Percentiles rank a stretch among this genome's conserved stretches.
phyloP scores from a whole-genome alignment of 2,888 invertebrate genomes.

The Marronus borbonicus region DNA sequence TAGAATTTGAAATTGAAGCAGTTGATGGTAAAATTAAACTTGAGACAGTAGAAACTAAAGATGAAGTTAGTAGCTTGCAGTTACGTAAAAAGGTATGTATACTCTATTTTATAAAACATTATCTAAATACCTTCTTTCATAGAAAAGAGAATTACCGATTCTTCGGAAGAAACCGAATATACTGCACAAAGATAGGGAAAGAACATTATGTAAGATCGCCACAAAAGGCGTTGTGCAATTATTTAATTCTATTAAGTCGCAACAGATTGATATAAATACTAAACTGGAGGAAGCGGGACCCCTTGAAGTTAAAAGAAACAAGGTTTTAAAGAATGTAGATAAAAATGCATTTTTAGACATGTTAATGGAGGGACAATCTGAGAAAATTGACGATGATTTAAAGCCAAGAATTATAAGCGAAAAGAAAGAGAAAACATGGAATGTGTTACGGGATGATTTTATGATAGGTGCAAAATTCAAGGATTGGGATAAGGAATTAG shows the following conservation, averaged over 20 bases:
- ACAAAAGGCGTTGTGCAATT: slow-evolving; percentile 94
- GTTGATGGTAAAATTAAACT: slow-evolving; percentile 70
- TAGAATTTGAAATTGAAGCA: slow-evolving; percentile 79
- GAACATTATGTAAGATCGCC: slow-evolving; percentile 85
- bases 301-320: slow-evolving; percentile 84
- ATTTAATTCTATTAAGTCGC: slow-evolving; percentile 91
- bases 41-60: slow-evolving; percentile 55
- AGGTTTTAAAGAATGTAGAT: slow-evolving; percentile 82
- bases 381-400: slow-evolving; percentile 61
- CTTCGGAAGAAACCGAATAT: slow-evolving; percentile 84
- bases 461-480: slow-evolving; percentile 92
- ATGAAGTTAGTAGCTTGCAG: not conserved
- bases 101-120: not conserved
- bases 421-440: slow-evolving; percentile 73
- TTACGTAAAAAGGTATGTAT: slow-evolving; percentile 36
- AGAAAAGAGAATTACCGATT: slow-evolving; percentile 77
- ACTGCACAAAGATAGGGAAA: slow-evolving; percentile 84
- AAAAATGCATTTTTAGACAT: slow-evolving; percentile 85
- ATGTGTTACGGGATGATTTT: slow-evolving; percentile 85
- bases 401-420: slow-evolving; percentile 62
- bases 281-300: slow-evolving; percentile 82
- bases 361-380: slow-evolving; percentile 80
- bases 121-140: slow-evolving; percentile 60
- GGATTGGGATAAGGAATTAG: slow-evolving; percentile 90
- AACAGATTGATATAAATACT: slow-evolving; percentile 84